Conservation (phyloP, 2,888 invertebrate genomes). For the Plusia festucae region DNA sequence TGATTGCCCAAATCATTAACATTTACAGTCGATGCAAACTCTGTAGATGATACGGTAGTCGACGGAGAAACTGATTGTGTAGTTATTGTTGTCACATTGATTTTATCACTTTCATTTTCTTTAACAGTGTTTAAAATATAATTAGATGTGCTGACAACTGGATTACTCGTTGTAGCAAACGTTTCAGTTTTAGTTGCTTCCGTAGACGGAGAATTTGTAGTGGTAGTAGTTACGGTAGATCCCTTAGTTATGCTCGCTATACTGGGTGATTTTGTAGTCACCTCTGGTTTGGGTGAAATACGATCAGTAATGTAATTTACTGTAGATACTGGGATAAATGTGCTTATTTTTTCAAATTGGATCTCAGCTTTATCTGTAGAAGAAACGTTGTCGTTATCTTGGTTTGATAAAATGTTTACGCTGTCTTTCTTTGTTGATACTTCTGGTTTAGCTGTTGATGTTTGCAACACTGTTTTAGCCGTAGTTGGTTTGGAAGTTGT, state of each 20-base stretch:
- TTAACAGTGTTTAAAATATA: constrained; percentile 55
- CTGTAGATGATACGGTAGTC: constrained; percentile 76
- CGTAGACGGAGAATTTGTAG: constrained; percentile 35
- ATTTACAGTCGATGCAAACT: constrained; percentile 67
- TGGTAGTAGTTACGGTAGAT: constrained; percentile 46
- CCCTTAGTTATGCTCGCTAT: constrained; percentile 51
- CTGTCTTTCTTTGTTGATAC: constrained; percentile 51
- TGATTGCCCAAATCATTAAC: constrained; percentile 47
- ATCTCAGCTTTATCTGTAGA: constrained; percentile 66
- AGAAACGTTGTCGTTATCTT: constrained; percentile 55
- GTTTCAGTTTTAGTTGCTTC: constrained; percentile 31
- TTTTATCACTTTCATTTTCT: constrained; percentile 68
- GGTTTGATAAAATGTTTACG: constrained; percentile 54
- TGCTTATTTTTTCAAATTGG: constrained; percentile 75
- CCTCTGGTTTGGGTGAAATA: constrained; percentile 64
- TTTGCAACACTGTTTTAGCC: constrained; percentile 37
- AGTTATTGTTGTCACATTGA: constrained; percentile 79
- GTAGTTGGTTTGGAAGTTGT: constrained; percentile 53
- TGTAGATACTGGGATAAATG: constrained; percentile 77
- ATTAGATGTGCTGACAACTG: constrained; percentile 51
- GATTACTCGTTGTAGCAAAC: constrained; percentile 51
- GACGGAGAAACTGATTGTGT: constrained; percentile 85
- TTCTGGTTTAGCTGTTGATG: constrained; percentile 56
- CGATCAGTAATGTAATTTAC: constrained; percentile 71
- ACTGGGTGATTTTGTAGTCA: constrained; percentile 58